Conservation (phyloP, 2,113 vertebrate genomes). For the Castor canadensis region DNA sequence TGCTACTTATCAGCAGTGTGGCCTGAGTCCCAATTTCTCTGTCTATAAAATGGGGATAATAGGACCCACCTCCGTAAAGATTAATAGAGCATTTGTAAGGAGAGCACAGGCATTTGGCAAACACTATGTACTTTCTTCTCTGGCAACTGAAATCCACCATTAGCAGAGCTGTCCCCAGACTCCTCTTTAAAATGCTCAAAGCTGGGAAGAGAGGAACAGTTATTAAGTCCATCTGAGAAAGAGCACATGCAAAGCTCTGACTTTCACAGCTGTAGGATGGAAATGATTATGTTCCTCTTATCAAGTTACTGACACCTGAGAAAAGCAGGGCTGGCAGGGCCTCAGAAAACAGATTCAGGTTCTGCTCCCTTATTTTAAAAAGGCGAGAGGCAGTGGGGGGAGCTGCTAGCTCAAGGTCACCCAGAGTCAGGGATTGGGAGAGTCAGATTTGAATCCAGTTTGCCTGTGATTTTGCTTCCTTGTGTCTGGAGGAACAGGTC, state of each 20-base stretch:
- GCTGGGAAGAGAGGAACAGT: not conserved
- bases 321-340: not conserved
- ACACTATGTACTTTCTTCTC: not conserved
- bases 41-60: not conserved
- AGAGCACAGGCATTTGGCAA: not conserved
- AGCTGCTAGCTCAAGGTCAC: slow-evolving; percentile 37
- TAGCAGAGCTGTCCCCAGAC: not conserved
- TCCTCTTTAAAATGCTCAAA: not conserved
- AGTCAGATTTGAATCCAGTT: not conserved
- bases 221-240: not conserved
- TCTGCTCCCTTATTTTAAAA: not conserved
- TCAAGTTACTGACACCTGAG: slow-evolving; percentile 36
- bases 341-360: not conserved
- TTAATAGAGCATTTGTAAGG: not conserved
- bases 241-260: not conserved
- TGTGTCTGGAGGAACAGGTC: not conserved
- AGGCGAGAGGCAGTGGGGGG: not conserved
- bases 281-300: not conserved
- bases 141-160: not conserved
- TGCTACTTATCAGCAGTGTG: not conserved
- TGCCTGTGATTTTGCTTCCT: not conserved
- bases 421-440: not conserved
- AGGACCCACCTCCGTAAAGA: not conserved
- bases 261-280: not conserved
- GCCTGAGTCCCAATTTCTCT: not conserved